phyloP scores from a whole-genome alignment of 1,140 invertebrate species.

The Papilio helenus region DNA sequence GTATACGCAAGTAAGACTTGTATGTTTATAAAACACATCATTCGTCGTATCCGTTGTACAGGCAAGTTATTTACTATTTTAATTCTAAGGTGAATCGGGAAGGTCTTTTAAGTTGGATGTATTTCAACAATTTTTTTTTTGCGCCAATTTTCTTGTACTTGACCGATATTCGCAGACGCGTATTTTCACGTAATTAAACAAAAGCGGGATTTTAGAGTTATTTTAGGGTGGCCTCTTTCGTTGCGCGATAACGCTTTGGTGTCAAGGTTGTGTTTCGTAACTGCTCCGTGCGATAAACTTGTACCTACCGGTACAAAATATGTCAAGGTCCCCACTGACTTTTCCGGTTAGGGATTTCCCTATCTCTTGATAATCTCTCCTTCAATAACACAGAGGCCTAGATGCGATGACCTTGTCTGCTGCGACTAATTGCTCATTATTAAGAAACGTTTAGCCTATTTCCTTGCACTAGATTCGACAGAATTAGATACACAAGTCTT shows the following conservation, averaged over 20 bases:
- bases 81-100: conserved; percentile 53
- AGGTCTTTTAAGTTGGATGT: conserved; percentile 64
- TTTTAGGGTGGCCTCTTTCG: conserved; percentile 75
- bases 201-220: conserved; percentile 62
- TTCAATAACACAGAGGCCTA: conserved; percentile 54
- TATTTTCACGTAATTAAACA: conserved; percentile 62
- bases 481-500: conserved; percentile 52
- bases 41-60: conserved; percentile 1
- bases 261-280: conserved; percentile 79
- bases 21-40: conserved; percentile 25
- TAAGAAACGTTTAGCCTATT: conserved; percentile 79
- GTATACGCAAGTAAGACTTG: conserved; percentile 11
- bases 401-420: conserved; percentile 65
- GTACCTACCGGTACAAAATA: conserved; percentile 49
- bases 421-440: conserved; percentile 76
- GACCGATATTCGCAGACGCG: conserved; percentile 75
- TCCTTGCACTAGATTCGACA: conserved; percentile 64
- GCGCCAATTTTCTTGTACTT: conserved; percentile 67
- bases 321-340: conserved; percentile 68
- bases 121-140: conserved; percentile 70
- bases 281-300: conserved; percentile 58
- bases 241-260: conserved; percentile 78
- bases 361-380: conserved; percentile 54
- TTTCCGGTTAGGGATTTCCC: conserved; percentile 68
- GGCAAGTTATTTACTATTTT: conserved; percentile 41